A percentile compares a stretch with the other conserved stretches of the same genome.
phyloP scores from a whole-genome alignment of 2,113 vertebrate genomes.

The Hippocampus zosterae region DNA sequence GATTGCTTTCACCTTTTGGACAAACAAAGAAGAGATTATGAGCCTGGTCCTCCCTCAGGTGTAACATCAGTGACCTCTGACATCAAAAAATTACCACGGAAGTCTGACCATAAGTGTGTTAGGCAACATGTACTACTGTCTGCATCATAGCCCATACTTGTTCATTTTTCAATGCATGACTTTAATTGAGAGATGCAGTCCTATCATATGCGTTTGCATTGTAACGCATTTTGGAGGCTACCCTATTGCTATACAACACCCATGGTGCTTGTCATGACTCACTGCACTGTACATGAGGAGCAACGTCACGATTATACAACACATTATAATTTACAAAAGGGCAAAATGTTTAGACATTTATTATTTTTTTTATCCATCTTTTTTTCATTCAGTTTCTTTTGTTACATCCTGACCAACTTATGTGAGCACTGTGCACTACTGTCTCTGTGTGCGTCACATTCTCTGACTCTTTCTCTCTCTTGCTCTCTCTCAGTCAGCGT shows the following conservation, averaged over 20 bases:
- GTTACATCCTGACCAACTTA: constrained; percentile 16
- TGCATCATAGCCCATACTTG: neutral
- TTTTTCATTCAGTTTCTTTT: constrained; percentile 24
- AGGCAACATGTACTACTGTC: neutral
- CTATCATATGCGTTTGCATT: neutral
- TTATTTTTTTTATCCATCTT: constrained; percentile 1
- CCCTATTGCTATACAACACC: constrained; percentile 27
- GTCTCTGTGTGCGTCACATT: constrained; percentile 9
- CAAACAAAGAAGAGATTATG: neutral
- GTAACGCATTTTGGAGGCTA: constrained; percentile 26
- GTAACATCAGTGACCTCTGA: neutral
- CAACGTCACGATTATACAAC: constrained; percentile 16
- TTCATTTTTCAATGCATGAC: neutral
- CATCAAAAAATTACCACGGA: neutral
- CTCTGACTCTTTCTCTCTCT: constrained; percentile 16
- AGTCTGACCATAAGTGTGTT: neutral
- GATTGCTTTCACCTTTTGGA: neutral
- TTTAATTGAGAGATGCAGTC: neutral
- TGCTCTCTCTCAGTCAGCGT: constrained; percentile 26
- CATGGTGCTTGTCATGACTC: constrained; percentile 40
- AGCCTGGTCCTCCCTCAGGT: neutral
- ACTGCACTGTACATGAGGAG: constrained; percentile 14
- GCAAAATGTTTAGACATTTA: neutral
- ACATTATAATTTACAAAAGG: constrained; percentile 17
- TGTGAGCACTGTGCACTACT: constrained; percentile 16